phyloP scores from a whole-genome alignment of 2,888 invertebrate species.

The Pocota personata region DNA sequence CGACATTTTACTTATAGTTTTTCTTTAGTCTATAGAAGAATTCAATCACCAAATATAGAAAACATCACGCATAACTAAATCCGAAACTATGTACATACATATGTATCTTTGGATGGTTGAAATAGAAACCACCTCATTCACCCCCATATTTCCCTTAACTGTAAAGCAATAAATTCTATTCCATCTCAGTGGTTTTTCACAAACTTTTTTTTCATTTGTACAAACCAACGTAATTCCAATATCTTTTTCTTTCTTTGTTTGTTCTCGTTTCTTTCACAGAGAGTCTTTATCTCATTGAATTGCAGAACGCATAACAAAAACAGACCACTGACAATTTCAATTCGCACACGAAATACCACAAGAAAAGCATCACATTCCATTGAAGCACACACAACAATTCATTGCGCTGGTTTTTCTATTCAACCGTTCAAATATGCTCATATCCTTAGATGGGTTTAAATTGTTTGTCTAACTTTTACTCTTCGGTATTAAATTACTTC shows the following conservation, averaged over 20 bases:
- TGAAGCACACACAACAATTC: not conserved
- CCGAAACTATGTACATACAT: no score
- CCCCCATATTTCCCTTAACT: no score
- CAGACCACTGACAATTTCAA: not conserved
- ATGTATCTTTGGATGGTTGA: no score
- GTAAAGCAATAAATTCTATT: not conserved
- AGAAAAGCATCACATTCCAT: not conserved
- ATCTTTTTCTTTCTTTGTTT: not conserved
- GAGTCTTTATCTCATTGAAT: not conserved
- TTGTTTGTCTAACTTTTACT: not conserved
- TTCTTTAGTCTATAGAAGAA: no score
- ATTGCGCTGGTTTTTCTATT: not conserved
- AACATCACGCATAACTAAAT: no score
- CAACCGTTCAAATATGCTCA: not conserved
- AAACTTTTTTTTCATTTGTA: not conserved
- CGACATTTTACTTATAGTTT: no score
- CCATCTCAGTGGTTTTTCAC: not conserved
- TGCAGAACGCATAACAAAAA: not conserved
- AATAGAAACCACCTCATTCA: no score
- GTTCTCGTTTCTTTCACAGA: no score
- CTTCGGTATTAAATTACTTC: not conserved
- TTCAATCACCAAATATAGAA: no score
- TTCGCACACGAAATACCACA: not conserved
- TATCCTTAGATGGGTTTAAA: slow-evolving; percentile 1
- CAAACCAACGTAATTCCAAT: not conserved